Evolutionary conservation across 2,113 vertebrate species (phyloP).

Genomic region (Dicerorhinus sumatrensis): DNA sequence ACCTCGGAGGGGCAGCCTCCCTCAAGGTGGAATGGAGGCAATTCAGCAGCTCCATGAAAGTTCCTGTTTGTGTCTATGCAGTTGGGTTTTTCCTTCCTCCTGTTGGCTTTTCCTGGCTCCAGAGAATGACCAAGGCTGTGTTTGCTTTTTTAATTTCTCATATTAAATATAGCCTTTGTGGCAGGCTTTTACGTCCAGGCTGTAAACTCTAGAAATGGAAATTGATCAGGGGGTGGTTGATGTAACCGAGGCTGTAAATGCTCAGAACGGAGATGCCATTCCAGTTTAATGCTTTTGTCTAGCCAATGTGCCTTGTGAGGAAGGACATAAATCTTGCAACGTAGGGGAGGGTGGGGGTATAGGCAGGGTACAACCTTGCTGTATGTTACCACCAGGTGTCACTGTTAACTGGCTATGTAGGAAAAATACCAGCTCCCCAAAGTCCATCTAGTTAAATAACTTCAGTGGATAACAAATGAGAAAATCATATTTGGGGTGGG

Average conservation of each 20-base stretch:
- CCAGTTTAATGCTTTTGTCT: conserved; percentile 81
- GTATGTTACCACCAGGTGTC: conserved; percentile 80
- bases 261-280: conserved; percentile 78
- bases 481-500: conserved; percentile 38
- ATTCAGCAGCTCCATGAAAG: background rate
- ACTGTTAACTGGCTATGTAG: conserved; percentile 76
- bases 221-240: conserved; percentile 81
- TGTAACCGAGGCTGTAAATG: conserved; percentile 81
- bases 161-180: conserved; percentile 81
- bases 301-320: conserved; percentile 74
- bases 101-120: conserved; percentile 57
- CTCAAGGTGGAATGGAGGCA: background rate
- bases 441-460: conserved; percentile 58
- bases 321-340: conserved; percentile 75
- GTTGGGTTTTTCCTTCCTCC: conserved; percentile 47
- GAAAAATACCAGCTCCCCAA: conserved; percentile 1
- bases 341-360: background rate
- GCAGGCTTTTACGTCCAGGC: conserved; percentile 79
- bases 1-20: background rate
- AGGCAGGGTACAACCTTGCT: conserved; percentile 21
- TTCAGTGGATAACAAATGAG: conserved; percentile 58
- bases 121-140: conserved; percentile 70
- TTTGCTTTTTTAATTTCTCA: conserved; percentile 82
- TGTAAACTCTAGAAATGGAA: conserved; percentile 83
- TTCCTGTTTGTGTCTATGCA: background rate